These are phyloP conservation scores for Ispidina lecontei DNA, from an alignment of 2,797 vertebrate genomes.

Conservation along the genomic window DNA sequence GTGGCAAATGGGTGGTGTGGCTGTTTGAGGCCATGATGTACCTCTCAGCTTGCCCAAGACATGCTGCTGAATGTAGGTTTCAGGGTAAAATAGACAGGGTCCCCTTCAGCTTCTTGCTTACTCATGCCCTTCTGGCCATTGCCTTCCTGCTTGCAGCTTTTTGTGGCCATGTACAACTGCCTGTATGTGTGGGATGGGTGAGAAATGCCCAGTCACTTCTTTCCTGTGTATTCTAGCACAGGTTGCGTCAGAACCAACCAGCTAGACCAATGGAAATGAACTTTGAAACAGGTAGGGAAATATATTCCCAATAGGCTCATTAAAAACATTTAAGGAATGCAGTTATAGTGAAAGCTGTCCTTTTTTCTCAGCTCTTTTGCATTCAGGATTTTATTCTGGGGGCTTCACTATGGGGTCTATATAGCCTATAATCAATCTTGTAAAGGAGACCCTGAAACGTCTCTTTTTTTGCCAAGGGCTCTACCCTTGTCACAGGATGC, in stretches of 20 bases:
- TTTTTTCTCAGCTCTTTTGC: not conserved
- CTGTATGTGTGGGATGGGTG: not conserved
- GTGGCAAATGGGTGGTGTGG: not conserved
- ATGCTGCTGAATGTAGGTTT: not conserved
- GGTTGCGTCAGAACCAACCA: not conserved
- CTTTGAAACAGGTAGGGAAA: not conserved
- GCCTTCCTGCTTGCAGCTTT: not conserved
- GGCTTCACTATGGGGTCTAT: not conserved
- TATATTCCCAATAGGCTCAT: not conserved
- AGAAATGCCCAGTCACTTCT: not conserved
- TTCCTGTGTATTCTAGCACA: accelerated
- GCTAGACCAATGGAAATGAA: not conserved
- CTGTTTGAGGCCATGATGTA: not conserved
- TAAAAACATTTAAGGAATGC: not conserved
- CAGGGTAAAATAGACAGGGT: accelerated
- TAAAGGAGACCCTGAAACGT: not conserved
- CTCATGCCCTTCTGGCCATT: not conserved
- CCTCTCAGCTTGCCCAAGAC: not conserved
- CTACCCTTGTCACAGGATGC: not conserved
- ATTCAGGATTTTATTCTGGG: not conserved
- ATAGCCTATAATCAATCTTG: not conserved
- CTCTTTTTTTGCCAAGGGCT: not conserved
- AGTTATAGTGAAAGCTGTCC: not conserved
- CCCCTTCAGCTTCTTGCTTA: not conserved
- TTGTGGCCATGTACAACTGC: accelerated